Conservation (phyloP, 2,888 invertebrate genomes). For the Malachius bipustulatus region DNA sequence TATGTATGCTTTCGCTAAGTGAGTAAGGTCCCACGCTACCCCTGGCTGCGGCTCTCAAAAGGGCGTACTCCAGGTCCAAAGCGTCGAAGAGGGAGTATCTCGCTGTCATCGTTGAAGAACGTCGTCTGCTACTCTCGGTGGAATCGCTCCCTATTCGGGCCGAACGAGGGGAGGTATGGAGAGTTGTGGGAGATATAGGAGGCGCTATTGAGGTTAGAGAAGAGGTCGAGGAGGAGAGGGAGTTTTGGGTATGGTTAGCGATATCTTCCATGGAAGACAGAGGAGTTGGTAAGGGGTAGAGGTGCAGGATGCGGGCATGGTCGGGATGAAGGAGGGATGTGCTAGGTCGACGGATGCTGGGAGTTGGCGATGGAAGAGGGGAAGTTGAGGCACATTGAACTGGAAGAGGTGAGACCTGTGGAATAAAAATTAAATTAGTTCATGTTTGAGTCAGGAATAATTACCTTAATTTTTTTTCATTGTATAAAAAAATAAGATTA, state of each 20-base stretch:
- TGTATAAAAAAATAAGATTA: no score
- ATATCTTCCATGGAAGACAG: slow-evolving; percentile 38
- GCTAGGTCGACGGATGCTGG: slow-evolving; percentile 42
- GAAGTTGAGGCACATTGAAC: slow-evolving; percentile 33
- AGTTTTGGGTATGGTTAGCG: slow-evolving; percentile 35
- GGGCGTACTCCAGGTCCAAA: slow-evolving; percentile 56
- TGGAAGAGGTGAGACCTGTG: slow-evolving; percentile 44
- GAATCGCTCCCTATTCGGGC: background rate
- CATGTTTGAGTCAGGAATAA: no score
- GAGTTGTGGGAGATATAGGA: slow-evolving; percentile 28
- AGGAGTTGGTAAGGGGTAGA: slow-evolving; percentile 35
- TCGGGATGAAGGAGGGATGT: slow-evolving; percentile 54
- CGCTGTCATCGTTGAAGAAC: slow-evolving; percentile 49
- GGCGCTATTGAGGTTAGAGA: slow-evolving; percentile 45
- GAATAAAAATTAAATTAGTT: slow-evolving; percentile 13
- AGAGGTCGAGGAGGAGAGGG: slow-evolving; percentile 45
- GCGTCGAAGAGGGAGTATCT: slow-evolving; percentile 59
- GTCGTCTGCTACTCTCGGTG: slow-evolving; percentile 30
- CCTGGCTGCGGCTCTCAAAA: slow-evolving; percentile 54
- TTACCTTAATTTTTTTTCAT: no score
- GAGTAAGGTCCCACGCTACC: slow-evolving; percentile 62
- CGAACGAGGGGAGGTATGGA: slow-evolving; percentile 13
- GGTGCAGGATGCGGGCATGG: slow-evolving; percentile 50
- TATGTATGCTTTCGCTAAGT: slow-evolving; percentile 57
- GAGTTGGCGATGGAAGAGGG: slow-evolving; percentile 32